These are phyloP conservation scores for Thysanoteuthis rhombus DNA, from an alignment of 2,888 invertebrate species.

Conservation along the genomic window DNA sequence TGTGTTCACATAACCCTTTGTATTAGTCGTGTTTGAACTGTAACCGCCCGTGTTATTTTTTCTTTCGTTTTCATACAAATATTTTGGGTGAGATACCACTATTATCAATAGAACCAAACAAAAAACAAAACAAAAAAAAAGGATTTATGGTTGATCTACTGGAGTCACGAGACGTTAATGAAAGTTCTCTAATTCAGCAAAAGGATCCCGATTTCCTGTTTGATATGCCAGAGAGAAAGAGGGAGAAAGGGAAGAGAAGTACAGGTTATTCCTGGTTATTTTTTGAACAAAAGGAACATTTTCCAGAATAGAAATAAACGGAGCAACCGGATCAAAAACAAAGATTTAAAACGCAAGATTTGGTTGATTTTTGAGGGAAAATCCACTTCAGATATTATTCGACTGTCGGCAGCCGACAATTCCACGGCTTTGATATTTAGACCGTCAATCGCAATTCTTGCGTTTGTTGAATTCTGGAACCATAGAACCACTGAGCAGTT, in stretches of 20 bases:
- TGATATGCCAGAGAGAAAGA: background rate
- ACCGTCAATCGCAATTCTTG: background rate
- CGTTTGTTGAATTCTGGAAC: background rate
- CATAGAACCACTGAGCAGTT: background rate
- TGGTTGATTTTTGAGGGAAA: too few species aligned
- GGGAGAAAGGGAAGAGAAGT: background rate
- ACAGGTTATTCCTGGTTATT: too few species aligned
- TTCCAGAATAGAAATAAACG: background rate
- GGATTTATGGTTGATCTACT: background rate
- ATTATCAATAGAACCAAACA: background rate
- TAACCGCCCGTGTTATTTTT: background rate
- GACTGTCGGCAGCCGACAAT: background rate
- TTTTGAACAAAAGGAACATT: background rate
- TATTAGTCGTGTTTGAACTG: background rate
- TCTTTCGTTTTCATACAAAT: background rate
- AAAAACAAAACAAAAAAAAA: background rate
- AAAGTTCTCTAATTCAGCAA: background rate
- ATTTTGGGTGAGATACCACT: background rate
- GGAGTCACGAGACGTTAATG: background rate
- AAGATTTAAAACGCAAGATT: too few species aligned
- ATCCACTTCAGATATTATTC: too few species aligned
- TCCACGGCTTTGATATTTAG: too few species aligned
- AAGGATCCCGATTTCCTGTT: background rate
- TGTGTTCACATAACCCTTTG: background rate
- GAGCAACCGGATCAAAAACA: background rate